Conservation (phyloP, 2,888 invertebrate genomes). For the Drosophila helvetica region DNA sequence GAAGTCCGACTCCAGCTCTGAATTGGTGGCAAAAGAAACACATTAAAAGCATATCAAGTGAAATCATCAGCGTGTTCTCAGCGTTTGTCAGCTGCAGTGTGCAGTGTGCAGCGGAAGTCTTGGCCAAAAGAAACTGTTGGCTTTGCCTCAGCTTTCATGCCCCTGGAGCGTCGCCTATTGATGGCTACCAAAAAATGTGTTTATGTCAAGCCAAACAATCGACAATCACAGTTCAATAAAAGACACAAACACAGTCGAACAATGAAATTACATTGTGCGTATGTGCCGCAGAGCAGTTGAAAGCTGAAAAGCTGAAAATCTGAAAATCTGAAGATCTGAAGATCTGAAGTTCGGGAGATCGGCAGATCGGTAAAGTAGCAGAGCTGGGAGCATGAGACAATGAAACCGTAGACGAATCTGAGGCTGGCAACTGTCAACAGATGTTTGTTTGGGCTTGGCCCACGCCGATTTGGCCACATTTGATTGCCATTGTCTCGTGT, state of each 20-base stretch:
- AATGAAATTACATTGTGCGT: conserved; percentile 22
- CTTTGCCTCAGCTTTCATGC: conserved; percentile 16
- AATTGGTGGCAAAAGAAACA: conserved; percentile 69
- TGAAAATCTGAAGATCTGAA: too few relatives aligned
- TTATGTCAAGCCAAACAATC: conserved; percentile 5
- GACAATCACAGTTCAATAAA: background rate
- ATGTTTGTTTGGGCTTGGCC: conserved; percentile 40
- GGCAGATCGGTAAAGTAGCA: background rate
- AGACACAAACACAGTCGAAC: conserved; percentile 10
- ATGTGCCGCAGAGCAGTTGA: background rate
- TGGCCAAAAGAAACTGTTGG: conserved; percentile 44
- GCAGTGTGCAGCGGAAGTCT: conserved; percentile 30
- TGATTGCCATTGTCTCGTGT: conserved; percentile 58
- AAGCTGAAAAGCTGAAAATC: too few relatives aligned
- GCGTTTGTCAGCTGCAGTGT: conserved; percentile 47
- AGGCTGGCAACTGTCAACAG: conserved; percentile 30
- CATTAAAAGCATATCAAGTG: conserved; percentile 76
- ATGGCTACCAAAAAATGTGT: background rate
- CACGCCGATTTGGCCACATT: conserved; percentile 56
- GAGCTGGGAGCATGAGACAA: conserved; percentile 41
- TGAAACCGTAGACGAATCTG: conserved; percentile 15
- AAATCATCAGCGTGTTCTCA: conserved; percentile 70
- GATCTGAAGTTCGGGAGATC: background rate
- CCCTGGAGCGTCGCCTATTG: background rate
- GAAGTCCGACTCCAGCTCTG: background rate